Percentiles rank a stretch among this genome's conserved stretches.
Evolutionary conservation across 2,113 vertebrate species (phyloP).

Genomic region (Nannobrachium achirus): DNA sequence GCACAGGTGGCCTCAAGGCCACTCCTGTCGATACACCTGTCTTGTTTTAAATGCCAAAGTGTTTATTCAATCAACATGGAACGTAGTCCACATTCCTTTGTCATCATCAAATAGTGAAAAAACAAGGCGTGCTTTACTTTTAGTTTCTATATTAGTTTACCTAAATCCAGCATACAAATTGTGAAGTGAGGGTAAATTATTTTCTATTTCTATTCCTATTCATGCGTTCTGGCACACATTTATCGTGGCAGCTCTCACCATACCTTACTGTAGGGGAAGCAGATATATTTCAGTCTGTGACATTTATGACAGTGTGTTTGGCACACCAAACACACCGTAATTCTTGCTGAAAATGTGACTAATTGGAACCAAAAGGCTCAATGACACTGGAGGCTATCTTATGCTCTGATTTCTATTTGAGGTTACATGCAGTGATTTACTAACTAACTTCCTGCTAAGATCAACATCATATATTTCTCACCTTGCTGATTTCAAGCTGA

Average conservation of each 20-base stretch:
- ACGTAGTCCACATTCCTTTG: too few species aligned
- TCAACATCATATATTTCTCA: slow-evolving; percentile 22
- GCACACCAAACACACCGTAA: too few species aligned
- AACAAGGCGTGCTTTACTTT: too few species aligned
- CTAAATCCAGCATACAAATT: too few species aligned
- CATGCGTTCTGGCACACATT: not conserved
- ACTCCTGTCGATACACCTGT: too few species aligned
- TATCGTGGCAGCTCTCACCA: slow-evolving; percentile 46
- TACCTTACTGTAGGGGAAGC: slow-evolving; percentile 28
- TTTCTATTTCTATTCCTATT: too few species aligned
- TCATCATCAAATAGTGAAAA: too few species aligned
- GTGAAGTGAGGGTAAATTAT: too few species aligned
- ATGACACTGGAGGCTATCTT: slow-evolving; percentile 62
- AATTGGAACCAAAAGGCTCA: slow-evolving; percentile 65
- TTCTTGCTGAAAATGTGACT: slow-evolving; percentile 61
- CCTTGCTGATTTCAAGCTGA: not conserved
- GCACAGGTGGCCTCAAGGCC: too few species aligned
- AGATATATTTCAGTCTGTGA: slow-evolving; percentile 57
- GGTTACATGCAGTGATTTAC: slow-evolving; percentile 51
- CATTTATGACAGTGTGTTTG: slow-evolving; percentile 67
- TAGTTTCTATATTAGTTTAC: too few species aligned
- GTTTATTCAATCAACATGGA: too few species aligned
- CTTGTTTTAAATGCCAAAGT: too few species aligned
- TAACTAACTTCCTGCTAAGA: slow-evolving; percentile 42
- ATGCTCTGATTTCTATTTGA: slow-evolving; percentile 52